Conservation (phyloP, 2,113 vertebrate species). For the Lethenteron camtschaticum region DNA sequence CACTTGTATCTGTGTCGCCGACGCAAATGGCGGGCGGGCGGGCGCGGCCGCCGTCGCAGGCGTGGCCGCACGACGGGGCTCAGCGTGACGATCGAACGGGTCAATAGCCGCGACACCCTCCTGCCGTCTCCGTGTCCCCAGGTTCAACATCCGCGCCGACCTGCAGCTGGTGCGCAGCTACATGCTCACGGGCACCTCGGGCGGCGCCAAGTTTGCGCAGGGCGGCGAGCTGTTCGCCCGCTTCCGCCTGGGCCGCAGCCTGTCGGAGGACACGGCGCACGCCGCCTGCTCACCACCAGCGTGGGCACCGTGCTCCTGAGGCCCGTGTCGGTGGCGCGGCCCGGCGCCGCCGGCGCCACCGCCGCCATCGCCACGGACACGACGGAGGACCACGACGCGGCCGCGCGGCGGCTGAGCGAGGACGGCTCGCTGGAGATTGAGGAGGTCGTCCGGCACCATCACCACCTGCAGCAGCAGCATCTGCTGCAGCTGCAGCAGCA, state of each 20-base stretch:
- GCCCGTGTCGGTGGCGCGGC: constrained; percentile 47
- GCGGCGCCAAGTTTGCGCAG: constrained; percentile 90
- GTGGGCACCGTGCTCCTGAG: constrained; percentile 85
- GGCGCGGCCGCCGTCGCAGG: too few species aligned
- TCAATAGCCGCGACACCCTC: too few species aligned
- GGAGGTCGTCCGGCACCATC: too few species aligned
- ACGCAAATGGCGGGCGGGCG: too few species aligned
- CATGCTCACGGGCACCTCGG: constrained; percentile 93
- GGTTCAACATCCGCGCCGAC: constrained; percentile 97
- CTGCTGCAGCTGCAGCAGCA: not conserved
- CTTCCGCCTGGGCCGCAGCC: constrained; percentile 87
- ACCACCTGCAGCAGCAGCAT: constrained; percentile 35
- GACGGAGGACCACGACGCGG: too few species aligned
- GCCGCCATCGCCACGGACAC: too few species aligned
- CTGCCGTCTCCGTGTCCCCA: constrained; percentile 14
- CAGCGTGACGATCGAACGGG: too few species aligned
- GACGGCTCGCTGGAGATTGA: too few species aligned
- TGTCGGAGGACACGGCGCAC: constrained; percentile 92
- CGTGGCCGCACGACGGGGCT: too few species aligned
- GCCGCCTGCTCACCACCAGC: constrained; percentile 96
- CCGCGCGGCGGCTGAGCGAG: too few species aligned
- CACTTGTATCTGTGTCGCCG: too few species aligned
- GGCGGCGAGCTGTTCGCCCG: constrained; percentile 90
- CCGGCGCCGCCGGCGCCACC: not conserved
- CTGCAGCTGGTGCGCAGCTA: constrained; percentile 92